Base-by-base conservation (phyloP, 2,888 invertebrate genomes). In the Archaeoteleia sp. region DNA sequence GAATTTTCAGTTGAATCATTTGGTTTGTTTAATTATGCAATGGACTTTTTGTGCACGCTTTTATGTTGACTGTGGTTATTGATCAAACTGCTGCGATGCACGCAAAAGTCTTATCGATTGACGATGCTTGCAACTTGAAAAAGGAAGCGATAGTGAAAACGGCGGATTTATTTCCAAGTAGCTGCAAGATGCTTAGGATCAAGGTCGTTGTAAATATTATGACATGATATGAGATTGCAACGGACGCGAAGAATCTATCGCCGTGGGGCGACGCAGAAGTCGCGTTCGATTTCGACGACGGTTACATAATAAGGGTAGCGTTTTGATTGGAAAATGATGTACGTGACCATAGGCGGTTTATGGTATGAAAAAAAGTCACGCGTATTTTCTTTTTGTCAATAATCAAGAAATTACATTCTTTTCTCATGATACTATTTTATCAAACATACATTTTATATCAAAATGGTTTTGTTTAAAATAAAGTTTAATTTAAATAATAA, bases 121-220 rank as follows among this genome's bases (percentile, higher is more conserved):
- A 27, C 35, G 27, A 43, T 35, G 37, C 17, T 49, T 27, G 9
- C 23, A 35, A 57, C 39, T 39, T 8, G 39, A 46, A 39, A 57
- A 51, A 49, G 29, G 15, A 20, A 13, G 20, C 20, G 32, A 32
- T 40, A 40, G 39, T 20, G 14, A 37, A 39, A 54, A 32, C 42
- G 53, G 42, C 32, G 43, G 42, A 54, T 43, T 54, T 29, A 54
- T 54, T 54, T 20, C n/a, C 32, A 42, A 35, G 42, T 25, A 32
- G 9, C 17, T 13, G 43, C 25, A 37, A 34, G 43, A 54, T 43
- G 13, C 12, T 40, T 13, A 7, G 9, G 25, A 54, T 43, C 54
- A 54, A 54, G 54, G 54, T 54, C 43, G 15, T 42, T 42, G 34
- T 20, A 43, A 43, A 13, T 54, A 45, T 54, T 43, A 30, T 20